Evolutionary conservation across 1,140 invertebrate species (phyloP), one percentile per base, ranked within the genome.

Genomic region (Cardiocondyla obscurior): DNA sequence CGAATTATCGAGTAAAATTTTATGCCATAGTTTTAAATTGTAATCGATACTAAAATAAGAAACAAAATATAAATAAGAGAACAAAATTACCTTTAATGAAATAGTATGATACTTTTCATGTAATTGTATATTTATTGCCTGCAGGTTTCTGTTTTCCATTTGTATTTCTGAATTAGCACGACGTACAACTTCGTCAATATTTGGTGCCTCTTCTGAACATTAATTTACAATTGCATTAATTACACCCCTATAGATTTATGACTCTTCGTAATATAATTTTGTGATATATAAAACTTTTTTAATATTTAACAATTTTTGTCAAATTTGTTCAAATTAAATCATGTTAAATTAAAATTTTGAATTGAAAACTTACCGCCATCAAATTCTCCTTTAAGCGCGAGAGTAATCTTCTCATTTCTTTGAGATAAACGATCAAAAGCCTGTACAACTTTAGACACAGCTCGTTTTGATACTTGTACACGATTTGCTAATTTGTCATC

Each of bases 401-500:
- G 95, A 51, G 97, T 97, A 81, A 99, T 97, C 94, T 98, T 98
- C 91, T 98, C 98, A 95, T 98, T 98, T 89, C 98, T 95, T 92
- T 99, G 98, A 94, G 98, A 97, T 72, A 99, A 94, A 51, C 98
- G 95, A 94, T 99, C 99, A 95, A 99, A 99, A 7, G 98, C 98
- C 93, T 99, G 98, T 60, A 99, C 96, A 44, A 99, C 97, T 95
- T 99, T 99, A 3, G 98, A 98, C 65, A 99, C 98, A 33, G 98
- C 98, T 86, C 98, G 94, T 89, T 98, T 98, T 16, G 97, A 98
- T 7, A 98, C 97, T 94, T 98, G 97, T 81, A 99, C 98, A 76
- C 98, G 94, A 94, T 99, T 98, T 3, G 98, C 98, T 25, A 99
- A 95, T 93, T 99, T 98, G 86, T 99, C 98, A 93, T 99, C 98